Percentiles rank a stretch among this genome's conserved stretches.
Evolutionary conservation across 2,113 vertebrate genomes (phyloP).

Genomic region (Hippocampus mohnikei): DNA sequence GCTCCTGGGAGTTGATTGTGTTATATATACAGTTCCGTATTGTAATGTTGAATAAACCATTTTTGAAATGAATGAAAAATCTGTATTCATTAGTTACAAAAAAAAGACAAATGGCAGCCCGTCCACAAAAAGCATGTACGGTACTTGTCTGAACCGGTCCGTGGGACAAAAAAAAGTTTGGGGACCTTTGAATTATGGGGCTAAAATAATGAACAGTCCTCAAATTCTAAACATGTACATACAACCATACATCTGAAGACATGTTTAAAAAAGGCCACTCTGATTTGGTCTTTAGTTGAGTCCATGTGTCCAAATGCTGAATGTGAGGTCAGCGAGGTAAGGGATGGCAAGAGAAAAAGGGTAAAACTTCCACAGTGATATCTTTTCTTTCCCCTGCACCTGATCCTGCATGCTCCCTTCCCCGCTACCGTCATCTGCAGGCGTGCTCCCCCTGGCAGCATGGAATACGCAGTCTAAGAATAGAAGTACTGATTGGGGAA

Average conservation of each 20-base stretch:
- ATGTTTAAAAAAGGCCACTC: slow-evolving; percentile 17
- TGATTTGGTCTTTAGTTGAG: slow-evolving; percentile 4
- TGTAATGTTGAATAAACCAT: too few species aligned
- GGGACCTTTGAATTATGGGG: neutral
- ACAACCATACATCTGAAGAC: neutral
- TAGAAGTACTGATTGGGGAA: slow-evolving; percentile 37
- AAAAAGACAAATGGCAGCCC: too few species aligned
- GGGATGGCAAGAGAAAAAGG: slow-evolving; percentile 25
- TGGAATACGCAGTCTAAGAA: slow-evolving; percentile 38
- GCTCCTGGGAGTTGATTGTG: too few species aligned
- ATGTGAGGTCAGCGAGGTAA: slow-evolving; percentile 33
- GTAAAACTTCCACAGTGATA: slow-evolving; percentile 35
- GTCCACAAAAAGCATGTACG: too few species aligned
- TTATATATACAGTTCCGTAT: too few species aligned
- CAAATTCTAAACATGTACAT: slow-evolving; percentile 8
- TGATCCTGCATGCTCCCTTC: slow-evolving; percentile 10
- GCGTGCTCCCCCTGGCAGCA: slow-evolving; percentile 16
- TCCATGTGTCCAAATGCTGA: slow-evolving; percentile 7
- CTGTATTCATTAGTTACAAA: too few species aligned
- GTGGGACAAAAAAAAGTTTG: neutral
- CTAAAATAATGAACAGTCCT: slow-evolving; percentile 20
- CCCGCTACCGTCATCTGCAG: slow-evolving; percentile 14
- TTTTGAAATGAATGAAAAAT: too few species aligned
- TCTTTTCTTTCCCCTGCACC: slow-evolving; percentile 32
- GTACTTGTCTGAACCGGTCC: too few species aligned